Evolutionary conservation across 2,888 invertebrate species (phyloP), one percentile per base, ranked within the genome.

Genomic region (Eudemis profundana): DNA sequence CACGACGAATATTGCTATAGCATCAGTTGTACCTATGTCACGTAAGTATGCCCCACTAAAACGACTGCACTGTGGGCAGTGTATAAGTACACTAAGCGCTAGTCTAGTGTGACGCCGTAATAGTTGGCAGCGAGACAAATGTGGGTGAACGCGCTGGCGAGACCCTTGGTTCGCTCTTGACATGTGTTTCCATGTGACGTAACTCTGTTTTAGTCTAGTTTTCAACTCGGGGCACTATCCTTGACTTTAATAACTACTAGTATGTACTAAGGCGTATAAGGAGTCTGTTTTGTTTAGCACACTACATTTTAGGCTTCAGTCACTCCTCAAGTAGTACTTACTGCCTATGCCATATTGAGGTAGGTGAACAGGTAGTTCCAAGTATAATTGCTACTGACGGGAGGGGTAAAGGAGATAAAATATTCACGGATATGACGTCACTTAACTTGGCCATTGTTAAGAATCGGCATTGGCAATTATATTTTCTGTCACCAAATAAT

Each of bases 141-240:
- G 54, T 62, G 53, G 54, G 54, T 62, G 62, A 63, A 56, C 42
- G 63, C 15, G 29, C 63, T 42, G 27, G n/a, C 15, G 40, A 63
- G 63, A 33, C 56, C 40, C 63, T 63, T 23, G 63, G 56, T 56
- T 21, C 29, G 40, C 56, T 21, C 56, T 49, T 63, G 56, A 40
- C 40, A 56, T 49, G 27, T 56, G 56, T 56, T 44, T 56, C 17
- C 10, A 38, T 38, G 50, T 33, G 51, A 56, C 56, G 29, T 27
- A 53, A 27, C 40, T 15, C 56, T 33, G 33, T 33, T 8, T 33
- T 33, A 33, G 33, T 33, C 33, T 17, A 54, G 38, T 36, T 23
- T 38, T 53, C 21, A 53, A 27, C 42, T 44, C 14, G 19, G 12
- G 12, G 8, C 29, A 29, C 29, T 33, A 33, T 33, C 10, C 10